Conservation (phyloP, 1,140 invertebrate species). For the Dendroctonus valens region DNA sequence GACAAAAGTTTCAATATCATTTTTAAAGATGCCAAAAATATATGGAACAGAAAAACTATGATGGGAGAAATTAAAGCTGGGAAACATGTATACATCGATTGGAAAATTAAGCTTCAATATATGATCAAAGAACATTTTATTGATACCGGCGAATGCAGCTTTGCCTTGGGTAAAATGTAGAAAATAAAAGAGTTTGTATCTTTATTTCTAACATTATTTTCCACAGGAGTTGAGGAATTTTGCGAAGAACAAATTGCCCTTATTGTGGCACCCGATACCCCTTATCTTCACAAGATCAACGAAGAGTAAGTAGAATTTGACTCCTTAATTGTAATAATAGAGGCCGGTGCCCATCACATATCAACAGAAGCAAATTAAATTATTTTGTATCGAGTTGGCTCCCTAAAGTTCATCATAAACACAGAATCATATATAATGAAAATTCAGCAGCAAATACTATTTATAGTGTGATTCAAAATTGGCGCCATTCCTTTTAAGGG, state of each 20-base stretch:
- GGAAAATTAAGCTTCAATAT: conserved; percentile 70
- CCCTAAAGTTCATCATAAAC: too few species aligned
- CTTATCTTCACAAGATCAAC: conserved; percentile 67
- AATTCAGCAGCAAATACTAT: too few species aligned
- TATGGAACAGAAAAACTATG: conserved; percentile 55
- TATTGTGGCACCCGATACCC: conserved; percentile 69
- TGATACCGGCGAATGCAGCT: conserved; percentile 65
- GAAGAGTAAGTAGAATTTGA: conserved; percentile 55
- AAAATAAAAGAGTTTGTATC: background rate
- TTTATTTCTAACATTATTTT: background rate
- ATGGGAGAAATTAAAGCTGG: conserved; percentile 61
- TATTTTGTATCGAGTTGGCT: too few species aligned
- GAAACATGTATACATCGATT: conserved; percentile 76
- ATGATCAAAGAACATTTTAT: conserved; percentile 65
- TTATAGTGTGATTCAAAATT: too few species aligned
- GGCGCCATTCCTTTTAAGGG: too few species aligned
- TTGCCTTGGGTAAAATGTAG: conserved; percentile 60
- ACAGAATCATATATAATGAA: too few species aligned
- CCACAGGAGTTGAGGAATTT: conserved; percentile 68
- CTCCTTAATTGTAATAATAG: background rate
- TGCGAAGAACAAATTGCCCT: conserved; percentile 76
- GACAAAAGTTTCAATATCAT: conserved; percentile 43
- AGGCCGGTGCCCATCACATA: too few species aligned
- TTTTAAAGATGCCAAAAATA: conserved; percentile 43
- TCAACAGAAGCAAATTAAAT: too few species aligned